Base-by-base conservation (phyloP, 2,113 vertebrate genomes). In the Cairina moschata region DNA sequence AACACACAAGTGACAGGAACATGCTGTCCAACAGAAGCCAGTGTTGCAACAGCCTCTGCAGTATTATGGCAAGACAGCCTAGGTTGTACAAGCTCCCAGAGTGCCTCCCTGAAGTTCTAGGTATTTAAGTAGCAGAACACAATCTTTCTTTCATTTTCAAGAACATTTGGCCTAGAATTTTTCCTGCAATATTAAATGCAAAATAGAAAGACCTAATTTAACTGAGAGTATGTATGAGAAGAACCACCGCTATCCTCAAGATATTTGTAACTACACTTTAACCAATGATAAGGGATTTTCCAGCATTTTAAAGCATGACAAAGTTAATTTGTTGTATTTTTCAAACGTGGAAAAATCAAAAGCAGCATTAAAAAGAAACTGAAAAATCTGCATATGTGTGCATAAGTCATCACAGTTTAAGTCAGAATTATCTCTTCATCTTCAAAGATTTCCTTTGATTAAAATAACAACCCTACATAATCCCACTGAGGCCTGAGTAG, bases 1-100 rank as follows among this genome's bases (percentile, higher is more conserved):
- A 48, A 21, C 44, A n/a, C 28, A 89, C 36, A 44, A 62, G n/a
- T 4, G 3, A 31, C 5, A 42, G 36, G 23, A 0, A 0, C 18
- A 17, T 4, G 2, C 21, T 29, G 31, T 11, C 4, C 38, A 50
- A 59, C 14, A 65, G 52, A 31, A 78, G n/a, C 4, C 59, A 29
- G 13, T 1, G 10, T 14, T 38, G 15, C 32, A 69, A 76, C 0
- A 71, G 25, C 13, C 10, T 95, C 34, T 73, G 18, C 22, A 44
- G 17, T 63, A 36, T 73, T 69, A 21, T 20, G 18, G 7, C 10
- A 72, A 40, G 8, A 14, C 46, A 28, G n/a, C 7, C 40, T 26
- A 31, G 16, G 23, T 55, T 40, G 11, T 38, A 52, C 32, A 56
- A 46, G 20, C 13, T 79, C 44, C 48, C n/a, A 68, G 2, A 76